Evolutionary conservation across 2,888 invertebrate genomes (phyloP).

Genomic region (Smittia aterrima): DNA sequence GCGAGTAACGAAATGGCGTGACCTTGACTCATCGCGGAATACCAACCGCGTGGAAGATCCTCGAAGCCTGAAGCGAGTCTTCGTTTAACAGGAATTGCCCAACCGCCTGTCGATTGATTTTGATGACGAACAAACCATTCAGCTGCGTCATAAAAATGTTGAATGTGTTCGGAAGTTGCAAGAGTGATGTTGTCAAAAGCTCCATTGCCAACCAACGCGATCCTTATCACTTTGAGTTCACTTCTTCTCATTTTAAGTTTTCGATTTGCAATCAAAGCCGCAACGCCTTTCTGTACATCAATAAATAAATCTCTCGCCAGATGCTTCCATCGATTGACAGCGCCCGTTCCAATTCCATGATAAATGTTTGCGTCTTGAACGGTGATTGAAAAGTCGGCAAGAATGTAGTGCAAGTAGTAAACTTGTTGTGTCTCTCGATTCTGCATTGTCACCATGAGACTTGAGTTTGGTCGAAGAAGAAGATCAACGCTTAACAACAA

Average conservation of each 20-base stretch:
- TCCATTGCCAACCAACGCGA: constrained; percentile 70
- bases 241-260: constrained; percentile 51
- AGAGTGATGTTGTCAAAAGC: constrained; percentile 74
- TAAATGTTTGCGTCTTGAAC: constrained; percentile 78
- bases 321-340: constrained; percentile 67
- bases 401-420: constrained; percentile 80
- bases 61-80: constrained; percentile 71
- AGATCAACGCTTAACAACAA: constrained; percentile 75
- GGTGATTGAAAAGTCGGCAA: constrained; percentile 69
- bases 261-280: constrained; percentile 58
- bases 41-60: constrained; percentile 85
- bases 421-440: constrained; percentile 73
- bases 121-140: constrained; percentile 90
- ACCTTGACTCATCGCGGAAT: constrained; percentile 98
- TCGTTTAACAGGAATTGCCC: constrained; percentile 85
- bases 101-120: constrained; percentile 81
- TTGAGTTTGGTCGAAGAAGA: constrained; percentile 73
- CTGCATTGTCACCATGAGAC: constrained; percentile 74
- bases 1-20: constrained; percentile 94
- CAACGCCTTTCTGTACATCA: constrained; percentile 87
- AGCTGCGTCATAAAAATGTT: constrained; percentile 88
- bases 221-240: constrained; percentile 59
- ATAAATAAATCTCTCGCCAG: constrained; percentile 84
- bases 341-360: constrained; percentile 73
- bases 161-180: constrained; percentile 80